Base-by-base conservation (phyloP, 2,888 invertebrate species). In the Pediacus dermestoides region DNA sequence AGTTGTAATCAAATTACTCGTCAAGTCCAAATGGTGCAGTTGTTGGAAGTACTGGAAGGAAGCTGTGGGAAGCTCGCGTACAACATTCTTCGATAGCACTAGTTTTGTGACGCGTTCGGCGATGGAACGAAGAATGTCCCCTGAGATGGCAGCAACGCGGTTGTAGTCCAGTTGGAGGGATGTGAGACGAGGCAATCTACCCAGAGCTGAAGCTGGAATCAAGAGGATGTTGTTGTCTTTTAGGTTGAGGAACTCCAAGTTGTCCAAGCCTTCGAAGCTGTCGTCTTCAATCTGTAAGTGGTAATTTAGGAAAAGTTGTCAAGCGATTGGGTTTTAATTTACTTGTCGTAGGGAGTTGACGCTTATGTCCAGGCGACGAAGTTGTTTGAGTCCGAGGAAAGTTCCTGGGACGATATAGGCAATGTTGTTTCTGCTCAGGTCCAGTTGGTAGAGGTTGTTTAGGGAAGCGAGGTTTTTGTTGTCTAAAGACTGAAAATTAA, bases 141-240 rank as follows among this genome's bases (percentile, higher is more conserved):
- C 80, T 0, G 89, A 88, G 26, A 91, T 67, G 1, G 89, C 91
- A 1, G 89, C 88, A 2, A 93, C 86, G 50, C 91, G 75, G 67
- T 93, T 93, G 65, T 82, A 91, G 50, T 90, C 89, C 44, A 92
- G 68, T 59, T 86, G 84, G 1, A 92, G 74, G 7, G 81, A 78
- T 2, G 78, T 75, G 2, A 91, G 70, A 31, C 79, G 80, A 0
- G 88, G 85, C 8, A 92, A 67, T n/a, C 86, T 78, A 4, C 85
- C 85, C 3, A 92, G 70, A 0, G 91, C 89, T 25, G 85, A 82
- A 1, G 88, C 85, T 0, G 92, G 93, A 23, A 92, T 82, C 1
- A 89, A 71, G 0, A 92, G 74, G 36, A 93, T 87, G 49, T 91
- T 90, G 69, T 93, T 92, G 65, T 93, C 92, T 54, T 84, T 81